phyloP scores from a whole-genome alignment of 2,797 vertebrate genomes.

The Nasua narica region DNA sequence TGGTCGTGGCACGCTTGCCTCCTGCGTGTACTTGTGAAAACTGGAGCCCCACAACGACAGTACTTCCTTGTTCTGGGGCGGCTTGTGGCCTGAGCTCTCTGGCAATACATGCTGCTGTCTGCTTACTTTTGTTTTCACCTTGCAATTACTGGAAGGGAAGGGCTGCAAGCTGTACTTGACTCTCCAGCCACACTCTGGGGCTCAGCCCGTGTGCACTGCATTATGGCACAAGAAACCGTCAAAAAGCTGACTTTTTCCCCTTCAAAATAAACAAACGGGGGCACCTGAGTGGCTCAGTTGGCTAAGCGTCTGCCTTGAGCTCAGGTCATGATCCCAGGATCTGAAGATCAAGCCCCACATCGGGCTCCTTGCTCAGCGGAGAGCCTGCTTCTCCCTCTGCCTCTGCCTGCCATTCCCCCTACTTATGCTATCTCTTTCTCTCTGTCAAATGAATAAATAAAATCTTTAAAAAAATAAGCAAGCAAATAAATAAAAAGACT shows the following conservation, averaged over 20 bases:
- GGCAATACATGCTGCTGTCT: not conserved
- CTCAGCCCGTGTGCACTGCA: not conserved
- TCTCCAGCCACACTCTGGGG: not conserved
- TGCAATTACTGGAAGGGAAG: constrained; percentile 16
- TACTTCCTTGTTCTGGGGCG: constrained; percentile 56
- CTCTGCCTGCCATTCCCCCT: no score
- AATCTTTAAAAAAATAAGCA: not conserved
- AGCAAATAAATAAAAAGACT: not conserved
- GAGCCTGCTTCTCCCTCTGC: no score
- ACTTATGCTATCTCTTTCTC: no score
- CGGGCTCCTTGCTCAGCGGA: no score
- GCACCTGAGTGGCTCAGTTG: no score
- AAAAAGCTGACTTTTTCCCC: not conserved
- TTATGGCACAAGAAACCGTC: not conserved
- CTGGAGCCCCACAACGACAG: not conserved
- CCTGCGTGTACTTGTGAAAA: not conserved
- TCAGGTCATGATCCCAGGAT: no score
- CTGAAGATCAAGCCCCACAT: no score
- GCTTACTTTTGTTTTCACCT: constrained; percentile 48
- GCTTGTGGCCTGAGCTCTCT: not conserved
- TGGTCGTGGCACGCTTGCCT: not conserved
- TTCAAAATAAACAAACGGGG: constrained; percentile 28
- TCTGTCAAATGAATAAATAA: no score
- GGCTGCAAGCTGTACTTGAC: not conserved
- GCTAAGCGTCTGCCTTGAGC: no score